phyloP scores from a whole-genome alignment of 2,797 vertebrate genomes.

The Carduelis carduelis region DNA sequence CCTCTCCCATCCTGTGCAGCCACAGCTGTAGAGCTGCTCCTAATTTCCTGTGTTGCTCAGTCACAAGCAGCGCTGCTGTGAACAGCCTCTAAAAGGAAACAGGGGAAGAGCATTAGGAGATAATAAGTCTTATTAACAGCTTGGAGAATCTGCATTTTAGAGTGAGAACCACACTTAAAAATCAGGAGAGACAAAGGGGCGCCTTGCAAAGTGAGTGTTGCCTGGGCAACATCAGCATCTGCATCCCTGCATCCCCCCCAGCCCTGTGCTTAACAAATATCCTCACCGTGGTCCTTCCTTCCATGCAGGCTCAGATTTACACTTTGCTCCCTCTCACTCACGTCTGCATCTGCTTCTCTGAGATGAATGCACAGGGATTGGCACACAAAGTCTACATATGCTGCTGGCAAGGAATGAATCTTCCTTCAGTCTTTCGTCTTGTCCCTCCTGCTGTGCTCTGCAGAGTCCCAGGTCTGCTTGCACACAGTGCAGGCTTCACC shows the following conservation, averaged over 20 bases:
- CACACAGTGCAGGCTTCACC: neutral
- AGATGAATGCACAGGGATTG: neutral
- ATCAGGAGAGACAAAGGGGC: conserved; percentile 18
- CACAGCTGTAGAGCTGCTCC: neutral
- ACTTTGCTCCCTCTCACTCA: neutral
- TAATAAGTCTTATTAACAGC: conserved; percentile 30
- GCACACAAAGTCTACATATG: neutral
- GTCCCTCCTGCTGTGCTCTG: neutral
- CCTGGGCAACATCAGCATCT: conserved; percentile 44
- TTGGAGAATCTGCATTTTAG: conserved; percentile 8
- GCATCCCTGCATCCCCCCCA: neutral
- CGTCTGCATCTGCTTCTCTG: neutral
- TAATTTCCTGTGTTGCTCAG: neutral
- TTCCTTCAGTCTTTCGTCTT: neutral
- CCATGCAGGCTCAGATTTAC: neutral
- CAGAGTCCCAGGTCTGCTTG: neutral
- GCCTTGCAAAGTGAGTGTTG: conserved; percentile 42
- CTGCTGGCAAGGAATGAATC: neutral
- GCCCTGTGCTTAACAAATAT: neutral
- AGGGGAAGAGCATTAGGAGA: neutral
- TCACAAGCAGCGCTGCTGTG: neutral
- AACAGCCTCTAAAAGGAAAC: neutral
- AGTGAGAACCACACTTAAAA: conserved; percentile 6
- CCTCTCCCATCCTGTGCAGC: neutral
- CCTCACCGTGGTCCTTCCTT: neutral